These are phyloP conservation scores for Lysandra coridon DNA, from an alignment of 2,888 invertebrate genomes.

Conservation along the genomic window DNA sequence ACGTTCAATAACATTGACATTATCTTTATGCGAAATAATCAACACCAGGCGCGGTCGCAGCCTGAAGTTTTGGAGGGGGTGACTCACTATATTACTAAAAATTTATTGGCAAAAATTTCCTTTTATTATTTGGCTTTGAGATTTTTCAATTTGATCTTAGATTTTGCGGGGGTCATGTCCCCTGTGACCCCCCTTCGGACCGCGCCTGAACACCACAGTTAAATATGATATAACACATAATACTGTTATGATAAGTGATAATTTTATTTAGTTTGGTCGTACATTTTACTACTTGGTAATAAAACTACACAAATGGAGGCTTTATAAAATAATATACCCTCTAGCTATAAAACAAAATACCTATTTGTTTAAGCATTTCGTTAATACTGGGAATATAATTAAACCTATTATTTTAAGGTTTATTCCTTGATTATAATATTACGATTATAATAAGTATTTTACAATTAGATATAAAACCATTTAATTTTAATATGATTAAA, in stretches of 20 bases:
- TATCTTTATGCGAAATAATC: too few species aligned
- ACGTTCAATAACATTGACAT: too few species aligned
- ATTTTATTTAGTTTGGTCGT: background rate
- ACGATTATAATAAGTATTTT: slow-evolving; percentile 4
- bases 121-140: too few species aligned
- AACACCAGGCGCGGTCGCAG: too few species aligned
- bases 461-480: background rate
- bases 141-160: too few species aligned
- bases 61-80: too few species aligned
- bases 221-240: background rate
- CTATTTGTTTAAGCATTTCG: background rate
- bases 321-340: background rate
- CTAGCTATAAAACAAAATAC: background rate
- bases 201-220: too few species aligned
- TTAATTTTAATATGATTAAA: background rate
- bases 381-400: background rate
- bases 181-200: too few species aligned
- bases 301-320: background rate
- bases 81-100: too few species aligned
- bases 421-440: background rate
- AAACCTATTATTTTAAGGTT: slow-evolving; percentile 9
- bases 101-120: too few species aligned
- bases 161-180: too few species aligned
- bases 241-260: background rate
- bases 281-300: background rate